Conservation (phyloP, 1,140 invertebrate genomes). For the Cataglyphis hispanica region DNA sequence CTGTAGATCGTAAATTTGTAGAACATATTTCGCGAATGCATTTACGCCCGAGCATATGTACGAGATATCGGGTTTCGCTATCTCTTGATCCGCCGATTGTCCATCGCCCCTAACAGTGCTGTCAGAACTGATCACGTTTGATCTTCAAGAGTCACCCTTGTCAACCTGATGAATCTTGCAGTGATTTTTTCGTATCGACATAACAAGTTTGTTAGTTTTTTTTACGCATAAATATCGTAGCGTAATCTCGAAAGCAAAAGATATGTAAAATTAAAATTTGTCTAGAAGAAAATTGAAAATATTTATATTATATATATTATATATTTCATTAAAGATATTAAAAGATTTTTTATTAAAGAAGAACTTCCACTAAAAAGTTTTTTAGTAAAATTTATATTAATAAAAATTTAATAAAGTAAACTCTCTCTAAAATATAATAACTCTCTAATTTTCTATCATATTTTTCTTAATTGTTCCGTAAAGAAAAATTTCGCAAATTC, state of each 20-base stretch:
- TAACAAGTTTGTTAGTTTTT: conserved; percentile 16
- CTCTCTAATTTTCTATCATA: too few species aligned
- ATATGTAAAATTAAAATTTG: not conserved
- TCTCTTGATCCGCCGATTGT: conserved; percentile 70
- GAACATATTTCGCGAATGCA: conserved; percentile 57
- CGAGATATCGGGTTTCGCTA: conserved; percentile 69
- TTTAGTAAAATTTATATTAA: not conserved
- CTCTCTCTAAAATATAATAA: too few species aligned
- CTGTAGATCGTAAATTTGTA: conserved; percentile 16
- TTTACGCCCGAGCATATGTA: conserved; percentile 68
- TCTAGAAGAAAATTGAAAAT: too few species aligned
- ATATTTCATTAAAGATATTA: too few species aligned
- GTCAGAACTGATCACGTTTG: conserved; percentile 69
- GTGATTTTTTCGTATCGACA: conserved; percentile 10
- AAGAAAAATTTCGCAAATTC: not conserved
- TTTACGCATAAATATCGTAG: conserved; percentile 3
- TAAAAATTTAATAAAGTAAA: too few species aligned
- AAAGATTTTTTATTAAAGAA: not conserved
- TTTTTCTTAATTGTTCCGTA: not conserved
- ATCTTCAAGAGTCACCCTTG: conserved; percentile 58
- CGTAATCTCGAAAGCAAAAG: not conserved
- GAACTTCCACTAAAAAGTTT: not conserved
- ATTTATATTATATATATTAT: too few species aligned
- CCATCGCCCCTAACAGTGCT: conserved; percentile 72
- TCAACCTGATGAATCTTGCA: conserved; percentile 29